A percentile compares a stretch with the other conserved stretches of the same genome.
These are phyloP conservation scores for Spongilla lacustris DNA, from an alignment of 37 sponge, comb jelly and placozoan genomes.

Conservation along the genomic window DNA sequence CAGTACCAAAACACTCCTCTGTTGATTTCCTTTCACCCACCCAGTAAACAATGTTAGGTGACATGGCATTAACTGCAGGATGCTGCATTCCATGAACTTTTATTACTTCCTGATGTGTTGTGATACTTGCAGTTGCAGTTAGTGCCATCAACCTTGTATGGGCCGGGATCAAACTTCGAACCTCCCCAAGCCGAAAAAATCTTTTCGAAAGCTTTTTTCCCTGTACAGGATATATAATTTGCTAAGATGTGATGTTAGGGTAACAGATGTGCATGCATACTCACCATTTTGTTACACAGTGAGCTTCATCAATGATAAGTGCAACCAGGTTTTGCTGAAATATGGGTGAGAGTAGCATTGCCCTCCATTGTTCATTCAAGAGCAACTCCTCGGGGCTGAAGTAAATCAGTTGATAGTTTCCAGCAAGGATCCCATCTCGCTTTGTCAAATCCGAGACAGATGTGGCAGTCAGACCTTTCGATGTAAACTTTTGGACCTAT, in stretches of 20 bases:
- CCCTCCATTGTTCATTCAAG: too few species aligned
- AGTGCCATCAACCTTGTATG: conserved; percentile 6
- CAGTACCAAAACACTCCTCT: background rate
- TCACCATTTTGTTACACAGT: too few species aligned
- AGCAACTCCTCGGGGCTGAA: too few species aligned
- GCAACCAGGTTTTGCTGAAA: background rate
- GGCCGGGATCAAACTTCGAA: conserved; percentile 2
- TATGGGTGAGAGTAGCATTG: too few species aligned
- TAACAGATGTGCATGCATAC: too few species aligned
- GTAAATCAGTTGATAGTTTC: too few species aligned
- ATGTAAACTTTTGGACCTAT: too few species aligned
- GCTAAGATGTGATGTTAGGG: too few species aligned
- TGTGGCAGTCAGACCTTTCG: too few species aligned
- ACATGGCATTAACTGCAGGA: background rate
- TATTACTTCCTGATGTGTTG: background rate
- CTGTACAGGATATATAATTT: background rate
- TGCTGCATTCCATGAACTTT: background rate
- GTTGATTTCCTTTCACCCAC: background rate
- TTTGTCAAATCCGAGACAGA: too few species aligned
- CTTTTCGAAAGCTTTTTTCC: background rate
- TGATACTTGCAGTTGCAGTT: background rate
- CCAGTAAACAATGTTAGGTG: background rate
- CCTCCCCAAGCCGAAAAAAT: background rate
- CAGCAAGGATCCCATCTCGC: too few species aligned
- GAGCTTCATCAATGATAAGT: too few species aligned